Evolutionary conservation across 2,113 vertebrate species (phyloP), one percentile per base, ranked within the genome.

Genomic region (Tragelaphus imberbis): DNA sequence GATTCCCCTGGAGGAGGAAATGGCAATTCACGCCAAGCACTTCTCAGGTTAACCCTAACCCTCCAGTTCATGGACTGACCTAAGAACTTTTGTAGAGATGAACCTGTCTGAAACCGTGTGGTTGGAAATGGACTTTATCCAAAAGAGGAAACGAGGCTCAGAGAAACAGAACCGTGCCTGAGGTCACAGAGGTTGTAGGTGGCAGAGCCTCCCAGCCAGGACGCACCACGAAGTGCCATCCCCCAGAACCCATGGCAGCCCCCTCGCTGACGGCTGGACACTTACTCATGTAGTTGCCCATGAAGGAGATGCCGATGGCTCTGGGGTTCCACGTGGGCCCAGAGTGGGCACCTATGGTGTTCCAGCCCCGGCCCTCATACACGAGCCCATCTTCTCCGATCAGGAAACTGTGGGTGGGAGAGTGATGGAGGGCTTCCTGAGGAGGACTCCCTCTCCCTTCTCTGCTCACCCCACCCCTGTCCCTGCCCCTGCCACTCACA

Each of bases 241-340:
- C 59, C 5, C 71, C 30, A 5, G 77, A 44, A 6, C 63, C 85
- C 61, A 13, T 0, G 47, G 40, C n/a, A 7, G 55, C 28, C 21
- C 1, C 17, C 3, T 0, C 23, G 19, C 87, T 49, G 14, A 19
- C 2, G 0, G 47, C 81, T 6, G 36, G 9, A 79, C 40, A 88
- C 98, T 96, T 36, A 98, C 97, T 5, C 95, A 95, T 97, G 40
- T 95, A 97, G 93, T 98, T 97, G 30, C 98, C 98, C 94, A 98
- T 97, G 94, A 98, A 98, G 84, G 65, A 30, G 86, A 98, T 97
- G 63, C 95, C 92, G 1, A 98, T 95, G 51, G 97, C 84, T 3
- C 21, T 95, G 92, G 28, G 9, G 88, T 97, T 97, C 98, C 97
- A 97, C 11, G 0, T 6, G 27, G 1, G 0, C 4, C 65, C 94